phyloP scores from a whole-genome alignment of 2,113 vertebrate species.

The Melanotaenia duboulayi region DNA sequence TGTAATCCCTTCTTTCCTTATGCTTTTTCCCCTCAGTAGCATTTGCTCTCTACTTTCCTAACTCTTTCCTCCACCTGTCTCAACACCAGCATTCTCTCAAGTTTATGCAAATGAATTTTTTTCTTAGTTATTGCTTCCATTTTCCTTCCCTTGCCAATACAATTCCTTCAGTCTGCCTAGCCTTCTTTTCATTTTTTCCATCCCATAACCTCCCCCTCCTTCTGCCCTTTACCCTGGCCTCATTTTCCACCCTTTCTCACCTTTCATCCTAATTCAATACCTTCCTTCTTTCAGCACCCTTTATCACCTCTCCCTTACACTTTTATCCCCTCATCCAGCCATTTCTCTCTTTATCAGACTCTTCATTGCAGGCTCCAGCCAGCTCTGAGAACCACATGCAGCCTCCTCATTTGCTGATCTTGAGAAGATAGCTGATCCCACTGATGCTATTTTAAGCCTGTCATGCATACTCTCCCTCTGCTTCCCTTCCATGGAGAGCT shows the following conservation, averaged over 20 bases:
- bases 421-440: conserved; percentile 72
- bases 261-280: conserved; percentile 40
- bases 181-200: conserved; percentile 9
- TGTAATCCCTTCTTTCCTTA: conserved; percentile 38
- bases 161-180: not conserved
- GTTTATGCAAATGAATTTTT: not conserved
- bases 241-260: conserved; percentile 34
- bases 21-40: conserved; percentile 2
- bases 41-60: conserved; percentile 25
- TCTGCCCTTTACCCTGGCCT: not conserved
- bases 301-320: conserved; percentile 42
- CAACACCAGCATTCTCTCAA: not conserved
- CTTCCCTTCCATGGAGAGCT: conserved; percentile 39
- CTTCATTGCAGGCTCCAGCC: conserved; percentile 42
- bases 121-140: conserved; percentile 2
- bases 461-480: conserved; percentile 53
- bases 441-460: conserved; percentile 76
- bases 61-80: conserved; percentile 16
- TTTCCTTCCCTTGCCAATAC: not conserved
- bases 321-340: conserved; percentile 26
- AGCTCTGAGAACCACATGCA: conserved; percentile 43
- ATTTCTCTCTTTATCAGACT: conserved; percentile 51
- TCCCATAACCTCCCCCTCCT: conserved; percentile 6
- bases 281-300: conserved; percentile 25
- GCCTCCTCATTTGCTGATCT: conserved; percentile 58